Conservation (phyloP, 1,140 invertebrate genomes). For the Holcopasites calliopsidis region DNA sequence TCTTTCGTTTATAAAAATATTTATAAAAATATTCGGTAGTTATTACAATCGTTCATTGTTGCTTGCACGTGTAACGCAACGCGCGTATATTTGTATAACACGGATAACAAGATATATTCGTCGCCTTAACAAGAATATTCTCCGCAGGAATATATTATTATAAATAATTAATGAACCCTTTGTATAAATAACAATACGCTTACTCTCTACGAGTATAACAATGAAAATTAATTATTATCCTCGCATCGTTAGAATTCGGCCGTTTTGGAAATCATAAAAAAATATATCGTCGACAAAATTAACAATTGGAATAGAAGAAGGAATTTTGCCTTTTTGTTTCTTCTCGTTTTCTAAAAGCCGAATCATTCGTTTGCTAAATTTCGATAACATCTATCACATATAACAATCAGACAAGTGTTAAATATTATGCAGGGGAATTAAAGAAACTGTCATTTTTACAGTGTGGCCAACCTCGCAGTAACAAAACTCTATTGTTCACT, state of each 20-base stretch:
- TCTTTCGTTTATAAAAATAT: neutral
- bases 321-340: no score
- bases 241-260: slow-evolving; percentile 13
- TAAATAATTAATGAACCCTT: slow-evolving; percentile 43
- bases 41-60: slow-evolving; percentile 5
- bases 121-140: slow-evolving; percentile 39
- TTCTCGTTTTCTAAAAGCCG: no score
- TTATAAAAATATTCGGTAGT: slow-evolving; percentile 24
- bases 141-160: slow-evolving; percentile 38
- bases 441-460: slow-evolving; percentile 4
- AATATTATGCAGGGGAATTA: slow-evolving; percentile 3
- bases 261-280: neutral
- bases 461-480: neutral
- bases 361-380: neutral
- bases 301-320: neutral
- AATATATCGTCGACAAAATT: neutral
- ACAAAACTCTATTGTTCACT: neutral
- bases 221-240: slow-evolving; percentile 1
- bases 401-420: no score
- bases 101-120: slow-evolving; percentile 22
- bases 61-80: slow-evolving; percentile 22
- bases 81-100: slow-evolving; percentile 14
- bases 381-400: neutral
- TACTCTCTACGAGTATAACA: slow-evolving; percentile 14
- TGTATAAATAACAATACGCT: slow-evolving; percentile 36